These are phyloP conservation scores for Jordanella pulchra DNA, from an alignment of 2,797 vertebrate genomes.

Conservation along the genomic window DNA sequence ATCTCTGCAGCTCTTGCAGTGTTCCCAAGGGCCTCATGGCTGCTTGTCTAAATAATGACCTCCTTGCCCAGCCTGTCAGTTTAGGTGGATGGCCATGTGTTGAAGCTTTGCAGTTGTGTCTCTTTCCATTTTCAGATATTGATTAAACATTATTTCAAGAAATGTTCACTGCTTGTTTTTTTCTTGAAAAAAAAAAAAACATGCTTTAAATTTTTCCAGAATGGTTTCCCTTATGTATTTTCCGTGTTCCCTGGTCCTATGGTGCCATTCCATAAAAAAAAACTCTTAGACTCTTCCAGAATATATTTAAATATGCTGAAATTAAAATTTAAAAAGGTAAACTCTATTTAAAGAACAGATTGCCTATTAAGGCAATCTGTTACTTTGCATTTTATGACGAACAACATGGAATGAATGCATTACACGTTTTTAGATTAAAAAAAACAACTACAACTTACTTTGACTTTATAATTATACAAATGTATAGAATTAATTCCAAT, in stretches of 20 bases:
- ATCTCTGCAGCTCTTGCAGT: background rate
- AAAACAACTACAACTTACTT: too few relatives aligned
- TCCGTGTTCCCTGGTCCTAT: too few relatives aligned
- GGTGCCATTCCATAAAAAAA: background rate
- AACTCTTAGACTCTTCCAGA: background rate
- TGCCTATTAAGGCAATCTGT: background rate
- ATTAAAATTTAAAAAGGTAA: background rate
- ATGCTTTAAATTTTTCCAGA: background rate
- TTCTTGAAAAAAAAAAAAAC: background rate
- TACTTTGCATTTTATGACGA: background rate
- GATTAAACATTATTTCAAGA: too few relatives aligned
- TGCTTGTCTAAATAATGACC: conserved; percentile 5
- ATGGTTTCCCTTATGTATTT: background rate
- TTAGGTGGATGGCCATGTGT: background rate
- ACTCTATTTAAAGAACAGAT: background rate
- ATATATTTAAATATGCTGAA: background rate
- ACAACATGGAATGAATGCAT: background rate
- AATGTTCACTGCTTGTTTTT: too few relatives aligned
- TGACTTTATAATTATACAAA: background rate
- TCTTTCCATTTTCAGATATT: too few relatives aligned
- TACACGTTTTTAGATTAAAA: background rate
- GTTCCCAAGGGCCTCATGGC: background rate
- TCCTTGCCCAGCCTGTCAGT: conserved; percentile 3
- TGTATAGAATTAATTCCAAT: background rate
- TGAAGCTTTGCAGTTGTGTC: too few relatives aligned